Evolutionary conservation across 2,888 invertebrate species (phyloP), one percentile per base, ranked within the genome.

Genomic region (Chymomyza fuscimana): DNA sequence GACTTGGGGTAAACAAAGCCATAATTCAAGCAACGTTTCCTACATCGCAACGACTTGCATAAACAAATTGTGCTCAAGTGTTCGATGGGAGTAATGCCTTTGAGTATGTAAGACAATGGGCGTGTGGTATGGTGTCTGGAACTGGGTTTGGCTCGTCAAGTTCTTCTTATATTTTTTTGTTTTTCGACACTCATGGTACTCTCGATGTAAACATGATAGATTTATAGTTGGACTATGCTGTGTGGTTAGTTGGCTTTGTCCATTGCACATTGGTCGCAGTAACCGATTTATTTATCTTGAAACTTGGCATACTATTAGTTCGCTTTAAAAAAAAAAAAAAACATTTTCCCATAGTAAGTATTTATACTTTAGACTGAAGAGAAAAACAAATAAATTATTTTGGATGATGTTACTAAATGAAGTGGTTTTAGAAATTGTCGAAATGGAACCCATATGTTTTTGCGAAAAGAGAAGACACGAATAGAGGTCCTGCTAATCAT

Each of bases 1-100:
- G 74, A 83, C 72, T 86, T 82, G 80, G 87, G 88, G 82, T 88
- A 86, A 86, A 86, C 86, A 86, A 88, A 86, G 88, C 87, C 85
- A 86, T 86, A 88, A 86, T 77, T 86, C 88, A 88, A 87, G 88
- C 85, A 81, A 80, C 80, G 81, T 78, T 85, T 74, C 74, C 66
- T 73, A 72, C 76, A 68, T 74, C 50, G 54, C 64, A 56, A 29
- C 76, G 79, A 82, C 82, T 82, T 82, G 85, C 82, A 84, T 82
- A 84, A 82, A 82, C 82, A 82, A 82, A 82, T 82, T 82, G 82
- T 82, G 85, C 80, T 73, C 76, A 75, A 84, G 80, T 80, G 67
- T 80, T 65, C 67, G 77, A 46, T 46, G 40, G 40, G 40, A 15
- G 40, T 46, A 46, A 46, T 12, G 40, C 40, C 12, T 46, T 46